Evolutionary conservation across 2,888 invertebrate genomes (phyloP), one percentile per base, ranked within the genome.

Genomic region (Eupithecia insigniata): DNA sequence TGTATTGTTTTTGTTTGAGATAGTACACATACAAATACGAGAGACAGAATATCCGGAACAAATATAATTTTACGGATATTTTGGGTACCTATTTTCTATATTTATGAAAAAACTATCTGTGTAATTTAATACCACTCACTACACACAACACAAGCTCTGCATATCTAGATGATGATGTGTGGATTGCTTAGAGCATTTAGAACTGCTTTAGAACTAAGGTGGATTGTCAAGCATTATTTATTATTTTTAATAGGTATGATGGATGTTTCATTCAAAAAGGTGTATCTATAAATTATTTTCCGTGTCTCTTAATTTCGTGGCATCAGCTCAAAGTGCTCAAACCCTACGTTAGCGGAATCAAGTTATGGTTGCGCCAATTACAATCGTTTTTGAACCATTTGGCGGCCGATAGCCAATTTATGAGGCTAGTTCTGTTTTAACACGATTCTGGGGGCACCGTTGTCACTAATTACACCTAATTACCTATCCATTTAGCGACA

Each of bases 281-380:
- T n/a, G 22, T 10, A 4, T 3, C 0, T n/a, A 5, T 18, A 43
- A 43, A 8, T 8, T 8, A 46, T n/a, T n/a, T 43, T n/a, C n/a
- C 43, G n/a, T 7, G 5, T 43, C 22, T 51, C 12, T 10, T 22
- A 22, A 51, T 51, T 51, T 84, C 81, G 89, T 92, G 92, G 92
- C 92, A 91, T 89, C 89, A 88, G 90, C 88, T 90, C 91, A 92
- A 92, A 92, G 89, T 91, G 90, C 88, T 90, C 91, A 92, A 92
- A 92, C 89, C 91, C 90, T 87, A 87, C 90, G 92, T 90, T 89
- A 89, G 91, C 90, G 83, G 85, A 92, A 92, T 92, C 90, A 90
- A 92, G 91, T 92, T 91, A 91, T 91, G 91, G 89, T 82, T 84
- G 86, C 88, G 87, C 89, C 91, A 92, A 92, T 92, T 91, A 92